A percentile compares a stretch with the other conserved stretches of the same genome.
These are phyloP conservation scores for Adineta ricciae DNA, from an alignment of 2,888 invertebrate species.

Conservation along the genomic window DNA sequence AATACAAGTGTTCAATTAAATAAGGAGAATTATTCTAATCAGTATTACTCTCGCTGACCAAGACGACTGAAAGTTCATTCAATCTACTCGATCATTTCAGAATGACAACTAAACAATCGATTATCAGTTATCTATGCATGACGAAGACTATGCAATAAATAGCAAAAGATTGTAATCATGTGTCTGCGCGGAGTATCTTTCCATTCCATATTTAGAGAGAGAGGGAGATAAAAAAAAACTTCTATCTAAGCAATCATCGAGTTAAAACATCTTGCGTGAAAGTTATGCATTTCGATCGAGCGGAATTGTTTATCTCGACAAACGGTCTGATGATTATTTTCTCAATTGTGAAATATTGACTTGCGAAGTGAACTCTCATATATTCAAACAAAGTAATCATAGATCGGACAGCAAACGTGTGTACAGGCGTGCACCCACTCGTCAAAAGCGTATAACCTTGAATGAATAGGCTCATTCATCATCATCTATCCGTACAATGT, in stretches of 20 bases:
- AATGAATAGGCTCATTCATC: constrained; percentile 13
- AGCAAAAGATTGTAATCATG: neutral
- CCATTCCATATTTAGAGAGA: neutral
- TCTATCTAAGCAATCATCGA: neutral
- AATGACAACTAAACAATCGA: neutral
- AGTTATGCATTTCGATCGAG: neutral
- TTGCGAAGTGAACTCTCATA: neutral
- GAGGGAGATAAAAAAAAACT: no score
- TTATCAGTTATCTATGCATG: neutral
- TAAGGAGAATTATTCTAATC: neutral
- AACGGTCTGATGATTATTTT: neutral
- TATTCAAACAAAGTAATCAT: neutral
- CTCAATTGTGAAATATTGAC: neutral
- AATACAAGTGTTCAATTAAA: neutral
- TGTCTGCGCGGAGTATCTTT: neutral
- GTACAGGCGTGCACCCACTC: neutral
- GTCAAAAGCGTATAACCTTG: neutral
- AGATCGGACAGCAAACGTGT: neutral
- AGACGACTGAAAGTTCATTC: neutral
- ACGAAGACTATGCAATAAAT: neutral
- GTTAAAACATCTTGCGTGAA: neutral
- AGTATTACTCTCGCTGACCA: neutral
- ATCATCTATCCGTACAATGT: neutral
- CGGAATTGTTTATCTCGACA: neutral
- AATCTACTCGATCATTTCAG: neutral